Conservation (phyloP, 2,888 invertebrate species). For the Nasonovia ribisnigri region DNA sequence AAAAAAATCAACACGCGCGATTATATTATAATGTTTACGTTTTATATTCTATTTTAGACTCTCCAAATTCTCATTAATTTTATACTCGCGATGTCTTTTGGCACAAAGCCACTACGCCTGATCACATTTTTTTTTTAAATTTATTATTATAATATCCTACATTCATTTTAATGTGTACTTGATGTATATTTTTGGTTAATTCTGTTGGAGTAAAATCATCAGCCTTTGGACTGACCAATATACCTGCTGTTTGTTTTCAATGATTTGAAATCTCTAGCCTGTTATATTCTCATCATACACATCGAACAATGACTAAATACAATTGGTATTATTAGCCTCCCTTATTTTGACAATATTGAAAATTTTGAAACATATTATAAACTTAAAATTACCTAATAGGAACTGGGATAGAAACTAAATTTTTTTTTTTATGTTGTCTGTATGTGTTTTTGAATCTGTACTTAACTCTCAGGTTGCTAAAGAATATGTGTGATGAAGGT, state of each 20-base stretch:
- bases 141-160: conserved; percentile 16
- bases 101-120: not conserved
- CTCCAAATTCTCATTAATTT: conserved; percentile 29
- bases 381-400: not conserved
- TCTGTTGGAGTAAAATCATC: not conserved
- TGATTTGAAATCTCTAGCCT: not conserved
- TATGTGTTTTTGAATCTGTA: not conserved
- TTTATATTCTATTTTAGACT: conserved; percentile 25
- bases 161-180: not conserved
- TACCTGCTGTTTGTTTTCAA: not conserved
- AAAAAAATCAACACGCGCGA: not conserved
- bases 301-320: not conserved
- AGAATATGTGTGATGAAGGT: not conserved
- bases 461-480: not conserved
- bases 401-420: too few relatives aligned
- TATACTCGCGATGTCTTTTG: not conserved
- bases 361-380: not conserved
- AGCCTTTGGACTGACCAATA: not conserved
- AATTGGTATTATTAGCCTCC: not conserved
- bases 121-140: conserved; percentile 16
- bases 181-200: not conserved
- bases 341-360: not conserved
- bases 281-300: not conserved
- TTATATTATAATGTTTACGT: conserved; percentile 13
- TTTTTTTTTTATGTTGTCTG: not conserved